Base-by-base conservation (phyloP, 2,113 vertebrate species). In the Beaufortia kweichowensis region DNA sequence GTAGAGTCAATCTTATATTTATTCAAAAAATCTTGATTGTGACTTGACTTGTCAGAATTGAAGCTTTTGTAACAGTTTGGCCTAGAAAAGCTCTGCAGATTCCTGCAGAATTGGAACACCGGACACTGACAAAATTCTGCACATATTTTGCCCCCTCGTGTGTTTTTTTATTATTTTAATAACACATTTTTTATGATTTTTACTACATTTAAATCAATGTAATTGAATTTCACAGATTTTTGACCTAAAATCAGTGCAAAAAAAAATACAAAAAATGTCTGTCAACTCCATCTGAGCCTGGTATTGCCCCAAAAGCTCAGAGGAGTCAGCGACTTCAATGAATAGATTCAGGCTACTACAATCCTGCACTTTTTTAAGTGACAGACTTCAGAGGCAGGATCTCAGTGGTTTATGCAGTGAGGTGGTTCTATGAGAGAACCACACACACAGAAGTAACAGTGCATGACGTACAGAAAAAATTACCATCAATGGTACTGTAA, bases 401-500 rank as follows among this genome's bases (percentile, higher is more conserved):
- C 8, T 56, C 48, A 66, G 50, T 76, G 62, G 62, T 76, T 76
- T 67, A 71, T 70, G 31, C 31, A 56, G n/a, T n/a, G 65, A 53
- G 26, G 65, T 21, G n/a, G 60, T 15, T 63, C 43, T 64, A 43
- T 8, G 2, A 71, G 48, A 50, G 31, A 61, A 39, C 57, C 81
- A 61, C 89, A 86, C 84, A 86, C 81, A 84, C 31, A 28, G 19
- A 63, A 69, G 65, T 82, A 82, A 84, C 89, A 89, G 86, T 88
- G 90, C 88, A 90, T 86, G 89, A 71, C 53, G 14, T 77, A 86
- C 80, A 73, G 39, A 74, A 72, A 79, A 86, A 87, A 88, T 79
- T 86, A 84, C 85, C 89, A 86, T 85, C 84, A 84, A 79, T 86
- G 84, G 56, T 76, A 66, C 50, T 84, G 85, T 86, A 85, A 87